Conservation (phyloP, 37 sponge, comb jelly and placozoan species). For the Petrosia ficiformis region DNA sequence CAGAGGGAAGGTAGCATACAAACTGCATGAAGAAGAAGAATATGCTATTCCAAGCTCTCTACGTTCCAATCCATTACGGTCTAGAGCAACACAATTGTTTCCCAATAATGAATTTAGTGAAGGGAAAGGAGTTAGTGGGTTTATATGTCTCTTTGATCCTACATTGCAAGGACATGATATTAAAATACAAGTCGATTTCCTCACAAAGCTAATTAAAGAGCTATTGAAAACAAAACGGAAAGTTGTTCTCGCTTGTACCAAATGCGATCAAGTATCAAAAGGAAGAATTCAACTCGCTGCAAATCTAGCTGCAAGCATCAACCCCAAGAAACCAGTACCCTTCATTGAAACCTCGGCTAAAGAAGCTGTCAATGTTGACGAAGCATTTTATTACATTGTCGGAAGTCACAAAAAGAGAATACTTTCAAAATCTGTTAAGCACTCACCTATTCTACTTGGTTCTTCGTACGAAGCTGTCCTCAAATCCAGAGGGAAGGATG, state of each 20-base stretch:
- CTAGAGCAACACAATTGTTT: conserved; percentile 49
- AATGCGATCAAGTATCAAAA: conserved; percentile 61
- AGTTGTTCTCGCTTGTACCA: conserved; percentile 59
- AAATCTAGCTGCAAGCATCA: conserved; percentile 20
- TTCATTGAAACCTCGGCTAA: conserved; percentile 71
- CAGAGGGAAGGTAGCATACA: conserved; percentile 59
- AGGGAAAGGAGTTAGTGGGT: conserved; percentile 50
- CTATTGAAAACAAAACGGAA: conserved; percentile 44
- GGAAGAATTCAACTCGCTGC: conserved; percentile 19
- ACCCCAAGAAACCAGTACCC: conserved; percentile 36
- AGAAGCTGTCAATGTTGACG: conserved; percentile 62
- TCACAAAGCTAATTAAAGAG: conserved; percentile 40
- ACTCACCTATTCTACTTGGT: conserved; percentile 40
- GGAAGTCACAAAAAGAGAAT: conserved; percentile 22
- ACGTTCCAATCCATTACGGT: not conserved
- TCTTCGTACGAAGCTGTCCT: not conserved
- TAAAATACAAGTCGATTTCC: conserved; percentile 50
- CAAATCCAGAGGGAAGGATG: not conserved
- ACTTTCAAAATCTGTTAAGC: conserved; percentile 24
- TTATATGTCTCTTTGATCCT: conserved; percentile 65
- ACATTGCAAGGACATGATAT: conserved; percentile 51
- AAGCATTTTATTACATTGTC: conserved; percentile 49
- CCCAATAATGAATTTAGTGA: conserved; percentile 64
- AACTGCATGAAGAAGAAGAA: conserved; percentile 15
- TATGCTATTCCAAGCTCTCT: conserved; percentile 17